Percentiles rank a stretch among this genome's conserved stretches.
phyloP scores from a whole-genome alignment of 2,797 vertebrate species.

The Cyclopterus lumpus region DNA sequence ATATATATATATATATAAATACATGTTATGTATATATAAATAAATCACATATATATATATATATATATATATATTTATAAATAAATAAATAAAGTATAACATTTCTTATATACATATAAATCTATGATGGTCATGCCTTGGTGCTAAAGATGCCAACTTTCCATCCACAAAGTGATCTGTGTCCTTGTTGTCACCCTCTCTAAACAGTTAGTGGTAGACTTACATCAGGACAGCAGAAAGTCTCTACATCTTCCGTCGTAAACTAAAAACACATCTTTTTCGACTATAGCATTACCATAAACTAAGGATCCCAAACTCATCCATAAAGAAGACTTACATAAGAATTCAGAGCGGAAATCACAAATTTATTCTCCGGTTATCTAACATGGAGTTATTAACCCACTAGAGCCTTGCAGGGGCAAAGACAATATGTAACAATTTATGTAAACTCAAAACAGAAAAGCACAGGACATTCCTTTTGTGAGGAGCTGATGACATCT shows the following conservation, averaged over 20 bases:
- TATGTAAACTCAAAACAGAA: background rate
- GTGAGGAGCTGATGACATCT: background rate
- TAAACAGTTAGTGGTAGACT: background rate
- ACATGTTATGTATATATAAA: too few relatives aligned
- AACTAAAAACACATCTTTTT: too few relatives aligned
- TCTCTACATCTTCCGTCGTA: too few relatives aligned
- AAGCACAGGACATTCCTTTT: background rate
- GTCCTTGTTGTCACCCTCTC: background rate
- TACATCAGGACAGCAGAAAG: too few relatives aligned
- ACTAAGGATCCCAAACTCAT: background rate
- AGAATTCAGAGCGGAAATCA: background rate
- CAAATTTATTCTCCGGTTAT: background rate
- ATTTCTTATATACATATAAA: slow-evolving; percentile 1
- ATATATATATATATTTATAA: too few relatives aligned
- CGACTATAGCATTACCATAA: background rate
- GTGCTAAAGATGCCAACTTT: background rate
- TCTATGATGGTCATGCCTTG: background rate
- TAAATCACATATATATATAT: too few relatives aligned
- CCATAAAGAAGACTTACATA: background rate
- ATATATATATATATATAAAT: too few relatives aligned
- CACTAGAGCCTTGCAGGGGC: background rate
- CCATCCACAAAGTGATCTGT: background rate
- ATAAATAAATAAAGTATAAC: background rate
- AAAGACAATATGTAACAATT: background rate
- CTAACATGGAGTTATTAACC: background rate